A percentile compares a stretch with the other conserved stretches of the same genome.
Conservation (phyloP, 2,888 invertebrate genomes). For the Stictocephala bisonia region DNA sequence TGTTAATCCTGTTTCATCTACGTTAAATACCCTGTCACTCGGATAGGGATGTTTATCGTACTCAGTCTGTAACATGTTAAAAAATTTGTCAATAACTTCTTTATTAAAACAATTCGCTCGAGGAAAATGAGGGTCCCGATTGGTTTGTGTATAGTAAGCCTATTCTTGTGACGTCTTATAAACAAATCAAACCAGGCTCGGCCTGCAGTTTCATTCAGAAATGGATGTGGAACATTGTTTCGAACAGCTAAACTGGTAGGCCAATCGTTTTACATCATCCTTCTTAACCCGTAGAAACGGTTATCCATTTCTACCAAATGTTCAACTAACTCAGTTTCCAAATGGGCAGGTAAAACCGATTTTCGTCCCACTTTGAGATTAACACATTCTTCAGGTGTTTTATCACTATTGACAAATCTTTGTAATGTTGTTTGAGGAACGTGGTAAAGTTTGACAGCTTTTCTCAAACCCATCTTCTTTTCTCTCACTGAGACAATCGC, state of each 20-base stretch:
- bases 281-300: constrained; percentile 13
- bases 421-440: constrained; percentile 20
- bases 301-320: constrained; percentile 38
- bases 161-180: constrained; percentile 37
- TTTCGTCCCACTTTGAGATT: constrained; percentile 31
- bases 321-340: constrained; percentile 46
- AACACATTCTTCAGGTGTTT: constrained; percentile 10
- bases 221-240: constrained; percentile 47
- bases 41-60: too few species aligned
- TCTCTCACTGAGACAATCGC: background rate
- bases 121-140: constrained; percentile 39
- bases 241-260: constrained; percentile 48
- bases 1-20: too few species aligned
- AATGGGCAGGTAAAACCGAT: constrained; percentile 12
- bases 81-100: constrained; percentile 39
- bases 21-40: too few species aligned
- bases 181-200: constrained; percentile 45
- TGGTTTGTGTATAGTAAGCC: constrained; percentile 37
- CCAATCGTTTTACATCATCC: constrained; percentile 35
- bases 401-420: constrained; percentile 9
- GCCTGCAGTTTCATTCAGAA: constrained; percentile 18
- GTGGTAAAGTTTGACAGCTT: background rate
- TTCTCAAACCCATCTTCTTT: constrained; percentile 32
- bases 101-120: constrained; percentile 44
- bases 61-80: constrained; percentile 48